Conservation (phyloP, 1,140 invertebrate species). For the Pentalonia nigronervosa region DNA sequence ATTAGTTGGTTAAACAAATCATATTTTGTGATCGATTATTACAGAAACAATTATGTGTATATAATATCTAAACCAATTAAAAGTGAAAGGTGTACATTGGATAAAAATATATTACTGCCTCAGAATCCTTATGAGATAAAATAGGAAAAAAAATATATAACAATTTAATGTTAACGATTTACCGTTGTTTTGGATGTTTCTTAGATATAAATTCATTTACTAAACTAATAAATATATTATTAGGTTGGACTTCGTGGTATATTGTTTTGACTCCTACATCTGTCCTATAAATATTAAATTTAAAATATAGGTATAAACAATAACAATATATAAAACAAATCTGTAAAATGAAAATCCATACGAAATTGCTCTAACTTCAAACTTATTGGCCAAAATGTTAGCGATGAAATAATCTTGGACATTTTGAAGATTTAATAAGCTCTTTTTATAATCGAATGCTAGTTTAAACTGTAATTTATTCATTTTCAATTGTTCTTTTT, state of each 20-base stretch:
- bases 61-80: neutral
- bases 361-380: neutral
- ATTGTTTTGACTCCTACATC: neutral
- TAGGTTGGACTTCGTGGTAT: neutral
- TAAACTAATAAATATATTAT: neutral
- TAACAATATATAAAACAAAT: neutral
- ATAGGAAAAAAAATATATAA: neutral
- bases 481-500: constrained; percentile 71
- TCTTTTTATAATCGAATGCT: constrained; percentile 74
- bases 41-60: neutral
- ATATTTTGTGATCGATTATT: neutral
- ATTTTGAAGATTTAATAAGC: constrained; percentile 74
- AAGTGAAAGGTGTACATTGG: neutral
- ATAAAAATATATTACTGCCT: neutral
- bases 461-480: constrained; percentile 69
- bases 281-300: neutral
- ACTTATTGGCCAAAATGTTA: constrained; percentile 63
- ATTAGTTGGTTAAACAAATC: neutral
- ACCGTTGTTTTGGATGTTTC: constrained; percentile 36
- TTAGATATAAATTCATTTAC: neutral
- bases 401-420: constrained; percentile 74
- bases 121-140: neutral
- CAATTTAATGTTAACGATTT: neutral
- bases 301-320: neutral
- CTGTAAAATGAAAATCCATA: neutral